phyloP scores from a whole-genome alignment of 1,140 invertebrate genomes.

The Trichonephila clavipes region DNA sequence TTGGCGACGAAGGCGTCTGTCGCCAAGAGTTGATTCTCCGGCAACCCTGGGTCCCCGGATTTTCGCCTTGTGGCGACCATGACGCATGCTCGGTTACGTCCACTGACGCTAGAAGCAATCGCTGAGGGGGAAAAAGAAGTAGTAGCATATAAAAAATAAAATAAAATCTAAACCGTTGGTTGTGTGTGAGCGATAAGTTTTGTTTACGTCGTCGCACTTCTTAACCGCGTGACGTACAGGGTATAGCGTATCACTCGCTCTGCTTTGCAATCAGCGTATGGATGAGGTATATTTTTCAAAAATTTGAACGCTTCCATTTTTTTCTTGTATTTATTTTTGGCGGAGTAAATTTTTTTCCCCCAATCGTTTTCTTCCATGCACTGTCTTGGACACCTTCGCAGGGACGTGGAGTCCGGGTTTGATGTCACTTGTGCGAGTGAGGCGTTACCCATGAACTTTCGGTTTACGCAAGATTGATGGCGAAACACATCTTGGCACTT shows the following conservation, averaged over 20 bases:
- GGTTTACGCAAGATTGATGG: conserved; percentile 13
- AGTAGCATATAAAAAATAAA: conserved; percentile 43
- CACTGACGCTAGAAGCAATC: conserved; percentile 56
- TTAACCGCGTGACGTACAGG: conserved; percentile 43
- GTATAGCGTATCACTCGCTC: conserved; percentile 16
- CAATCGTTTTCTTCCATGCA: not conserved
- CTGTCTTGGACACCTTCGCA: not conserved
- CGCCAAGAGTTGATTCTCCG: conserved; percentile 7
- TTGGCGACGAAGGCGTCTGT: not conserved
- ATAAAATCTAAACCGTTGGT: conserved; percentile 56
- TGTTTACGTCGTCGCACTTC: conserved; percentile 70
- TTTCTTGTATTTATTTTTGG: not conserved
- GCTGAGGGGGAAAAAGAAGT: conserved; percentile 58
- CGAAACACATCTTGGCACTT: not conserved
- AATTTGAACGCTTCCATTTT: conserved; percentile 39
- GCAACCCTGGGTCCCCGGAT: conserved; percentile 68
- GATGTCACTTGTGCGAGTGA: conserved; percentile 19
- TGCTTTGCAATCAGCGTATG: conserved; percentile 5
- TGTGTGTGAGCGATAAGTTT: conserved; percentile 73
- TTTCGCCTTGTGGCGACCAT: conserved; percentile 48
- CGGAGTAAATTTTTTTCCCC: not conserved
- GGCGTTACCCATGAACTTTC: not conserved
- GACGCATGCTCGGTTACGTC: conserved; percentile 58
- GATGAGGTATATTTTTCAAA: conserved; percentile 47
- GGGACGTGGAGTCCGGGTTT: not conserved